Percentiles rank a stretch among this genome's conserved stretches.
These are phyloP conservation scores for Eupithecia tripunctaria DNA, from an alignment of 2,888 invertebrate species.

Conservation along the genomic window DNA sequence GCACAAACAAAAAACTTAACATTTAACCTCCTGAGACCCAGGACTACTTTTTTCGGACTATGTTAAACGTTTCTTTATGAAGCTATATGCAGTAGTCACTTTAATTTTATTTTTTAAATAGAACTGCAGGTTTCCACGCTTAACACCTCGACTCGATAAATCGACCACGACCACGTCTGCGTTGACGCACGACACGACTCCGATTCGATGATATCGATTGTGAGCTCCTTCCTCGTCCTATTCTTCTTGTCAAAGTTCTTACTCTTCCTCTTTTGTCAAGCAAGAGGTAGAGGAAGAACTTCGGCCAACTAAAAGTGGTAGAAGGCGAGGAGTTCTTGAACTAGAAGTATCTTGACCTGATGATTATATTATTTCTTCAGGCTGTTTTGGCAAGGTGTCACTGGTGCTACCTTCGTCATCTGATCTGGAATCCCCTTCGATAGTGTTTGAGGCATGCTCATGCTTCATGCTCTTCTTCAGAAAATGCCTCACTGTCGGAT, in stretches of 20 bases:
- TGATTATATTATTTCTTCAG: background rate
- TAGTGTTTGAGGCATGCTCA: background rate
- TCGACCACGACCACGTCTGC: background rate
- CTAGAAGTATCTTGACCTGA: no score
- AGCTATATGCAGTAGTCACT: background rate
- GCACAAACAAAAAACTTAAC: no score
- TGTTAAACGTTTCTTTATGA: background rate
- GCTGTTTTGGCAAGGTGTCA: background rate
- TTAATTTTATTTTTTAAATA: background rate
- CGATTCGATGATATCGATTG: no score
- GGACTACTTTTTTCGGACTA: conserved; percentile 1
- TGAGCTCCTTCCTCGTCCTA: conserved; percentile 5
- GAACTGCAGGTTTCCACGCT: no score
- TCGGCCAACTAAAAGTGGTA: background rate
- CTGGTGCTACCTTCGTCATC: background rate
- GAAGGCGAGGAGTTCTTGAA: no score
- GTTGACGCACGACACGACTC: background rate
- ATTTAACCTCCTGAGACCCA: conserved; percentile 1
- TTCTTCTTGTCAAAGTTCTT: background rate
- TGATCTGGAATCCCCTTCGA: conserved; percentile 5
- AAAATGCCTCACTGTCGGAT: conserved; percentile 5
- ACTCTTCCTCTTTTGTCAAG: background rate
- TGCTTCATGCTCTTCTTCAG: conserved; percentile 5
- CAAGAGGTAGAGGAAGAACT: no score
- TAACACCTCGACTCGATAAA: background rate